Evolutionary conservation across 2,888 invertebrate genomes (phyloP).

Genomic region (Iselma pallidipennis): DNA sequence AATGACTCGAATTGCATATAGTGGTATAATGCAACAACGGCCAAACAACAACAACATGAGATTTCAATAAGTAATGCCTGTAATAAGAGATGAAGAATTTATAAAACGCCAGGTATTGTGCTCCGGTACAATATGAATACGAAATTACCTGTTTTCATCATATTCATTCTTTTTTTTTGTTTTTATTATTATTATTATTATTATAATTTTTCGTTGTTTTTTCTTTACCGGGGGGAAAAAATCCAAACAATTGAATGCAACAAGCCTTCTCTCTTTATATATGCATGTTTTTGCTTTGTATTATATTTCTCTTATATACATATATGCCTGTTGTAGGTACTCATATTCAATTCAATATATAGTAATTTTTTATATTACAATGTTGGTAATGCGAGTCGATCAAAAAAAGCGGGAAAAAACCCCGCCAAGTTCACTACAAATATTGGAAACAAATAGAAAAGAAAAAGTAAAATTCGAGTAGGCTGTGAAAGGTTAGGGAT

Average conservation of each 20-base stretch:
- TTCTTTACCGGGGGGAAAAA: too few relatives aligned
- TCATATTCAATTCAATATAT: not conserved
- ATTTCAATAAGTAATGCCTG: slow-evolving; percentile 43
- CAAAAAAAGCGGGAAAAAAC: too few relatives aligned
- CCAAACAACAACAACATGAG: slow-evolving; percentile 33
- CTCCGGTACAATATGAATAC: slow-evolving; percentile 52
- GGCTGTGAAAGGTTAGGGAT: too few relatives aligned
- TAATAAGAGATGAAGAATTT: slow-evolving; percentile 42
- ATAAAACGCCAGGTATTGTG: slow-evolving; percentile 46
- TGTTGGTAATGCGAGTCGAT: not conserved
- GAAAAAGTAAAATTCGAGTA: too few relatives aligned
- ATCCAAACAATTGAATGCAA: slow-evolving; percentile 53
- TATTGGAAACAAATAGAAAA: too few relatives aligned
- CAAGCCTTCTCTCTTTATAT: slow-evolving; percentile 39
- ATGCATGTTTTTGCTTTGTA: slow-evolving; percentile 35
- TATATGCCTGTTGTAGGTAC: too few relatives aligned
- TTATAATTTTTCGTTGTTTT: too few relatives aligned
- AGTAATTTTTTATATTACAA: not conserved
- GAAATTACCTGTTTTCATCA: slow-evolving; percentile 52
- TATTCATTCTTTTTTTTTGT: not conserved
- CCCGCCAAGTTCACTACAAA: too few relatives aligned
- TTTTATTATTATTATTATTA: not conserved
- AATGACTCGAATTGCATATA: slow-evolving; percentile 25
- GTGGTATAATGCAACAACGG: not conserved
- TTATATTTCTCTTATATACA: slow-evolving; percentile 7